These are phyloP conservation scores for Parasteatoda lunata DNA, from an alignment of 2,888 invertebrate genomes.

Conservation along the genomic window DNA sequence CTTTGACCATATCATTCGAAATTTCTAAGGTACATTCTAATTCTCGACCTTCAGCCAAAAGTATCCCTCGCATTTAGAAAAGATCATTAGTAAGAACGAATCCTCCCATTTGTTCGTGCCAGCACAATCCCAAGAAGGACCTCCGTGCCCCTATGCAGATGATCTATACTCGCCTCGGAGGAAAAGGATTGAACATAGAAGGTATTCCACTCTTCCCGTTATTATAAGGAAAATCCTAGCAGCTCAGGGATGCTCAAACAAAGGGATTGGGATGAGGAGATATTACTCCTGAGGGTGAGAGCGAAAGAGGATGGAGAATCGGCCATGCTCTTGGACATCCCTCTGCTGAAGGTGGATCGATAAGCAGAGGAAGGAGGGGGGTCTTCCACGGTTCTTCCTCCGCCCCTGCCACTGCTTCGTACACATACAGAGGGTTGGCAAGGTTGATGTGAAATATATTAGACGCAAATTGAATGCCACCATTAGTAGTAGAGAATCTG, in stretches of 20 bases:
- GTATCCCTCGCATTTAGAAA: background rate
- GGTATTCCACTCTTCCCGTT: constrained; percentile 4
- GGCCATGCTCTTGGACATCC: constrained; percentile 25
- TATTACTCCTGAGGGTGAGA: background rate
- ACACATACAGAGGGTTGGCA: background rate
- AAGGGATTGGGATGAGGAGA: constrained; percentile 10
- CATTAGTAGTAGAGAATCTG: constrained; percentile 30
- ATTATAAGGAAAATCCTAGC: constrained; percentile 37
- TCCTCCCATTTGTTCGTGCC: background rate
- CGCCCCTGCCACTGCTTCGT: background rate
- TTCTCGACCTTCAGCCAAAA: background rate
- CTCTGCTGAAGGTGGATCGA: constrained; percentile 21
- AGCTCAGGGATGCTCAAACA: constrained; percentile 19
- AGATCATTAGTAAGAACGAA: background rate
- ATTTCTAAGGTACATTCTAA: background rate
- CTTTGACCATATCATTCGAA: too few relatives aligned
- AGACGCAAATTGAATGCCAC: constrained; percentile 61
- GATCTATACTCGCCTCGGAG: constrained; percentile 3
- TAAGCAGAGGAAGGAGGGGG: background rate
- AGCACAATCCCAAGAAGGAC: background rate
- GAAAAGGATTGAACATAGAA: background rate
- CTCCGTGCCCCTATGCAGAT: background rate
- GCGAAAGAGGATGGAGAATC: background rate
- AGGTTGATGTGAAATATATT: constrained; percentile 43
- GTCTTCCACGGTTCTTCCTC: background rate